These are phyloP conservation scores for Nymphalis polychloros DNA, from an alignment of 2,888 invertebrate species.

Conservation along the genomic window DNA sequence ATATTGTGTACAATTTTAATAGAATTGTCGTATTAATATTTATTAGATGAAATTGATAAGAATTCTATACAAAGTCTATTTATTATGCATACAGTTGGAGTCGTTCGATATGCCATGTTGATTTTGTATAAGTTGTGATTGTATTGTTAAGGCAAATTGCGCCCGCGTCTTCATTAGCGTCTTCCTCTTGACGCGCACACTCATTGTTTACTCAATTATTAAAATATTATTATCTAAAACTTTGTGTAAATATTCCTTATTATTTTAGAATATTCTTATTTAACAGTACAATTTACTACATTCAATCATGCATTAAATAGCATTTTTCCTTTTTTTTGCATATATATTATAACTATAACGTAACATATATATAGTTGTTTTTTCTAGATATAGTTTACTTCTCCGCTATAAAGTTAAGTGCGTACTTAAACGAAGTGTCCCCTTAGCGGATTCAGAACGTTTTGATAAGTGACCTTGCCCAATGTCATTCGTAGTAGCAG, in stretches of 20 bases:
- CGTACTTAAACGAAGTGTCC: conserved; percentile 16
- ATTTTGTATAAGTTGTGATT: conserved; percentile 1
- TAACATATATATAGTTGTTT: too few relatives aligned
- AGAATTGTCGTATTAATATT: too few relatives aligned
- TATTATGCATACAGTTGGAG: neutral
- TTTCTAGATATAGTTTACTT: neutral
- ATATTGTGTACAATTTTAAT: too few relatives aligned
- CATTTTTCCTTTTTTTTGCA: neutral
- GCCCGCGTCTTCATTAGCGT: conserved; percentile 2
- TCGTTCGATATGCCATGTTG: neutral
- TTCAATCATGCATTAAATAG: neutral
- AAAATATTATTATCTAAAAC: neutral
- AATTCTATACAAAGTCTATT: neutral
- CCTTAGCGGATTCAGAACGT: conserved; percentile 15
- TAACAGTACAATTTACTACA: neutral
- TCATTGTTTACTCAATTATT: neutral
- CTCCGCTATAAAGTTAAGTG: conserved; percentile 3
- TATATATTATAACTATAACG: too few relatives aligned
- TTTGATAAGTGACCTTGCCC: conserved; percentile 59
- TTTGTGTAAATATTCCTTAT: neutral
- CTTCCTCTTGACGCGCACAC: neutral
- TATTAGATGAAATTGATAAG: too few relatives aligned
- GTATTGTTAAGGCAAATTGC: neutral
- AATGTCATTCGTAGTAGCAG: conserved; percentile 54
- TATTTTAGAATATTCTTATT: neutral